Evolutionary conservation across 2,888 invertebrate genomes (phyloP).

Genomic region (Pollenia angustigena): DNA sequence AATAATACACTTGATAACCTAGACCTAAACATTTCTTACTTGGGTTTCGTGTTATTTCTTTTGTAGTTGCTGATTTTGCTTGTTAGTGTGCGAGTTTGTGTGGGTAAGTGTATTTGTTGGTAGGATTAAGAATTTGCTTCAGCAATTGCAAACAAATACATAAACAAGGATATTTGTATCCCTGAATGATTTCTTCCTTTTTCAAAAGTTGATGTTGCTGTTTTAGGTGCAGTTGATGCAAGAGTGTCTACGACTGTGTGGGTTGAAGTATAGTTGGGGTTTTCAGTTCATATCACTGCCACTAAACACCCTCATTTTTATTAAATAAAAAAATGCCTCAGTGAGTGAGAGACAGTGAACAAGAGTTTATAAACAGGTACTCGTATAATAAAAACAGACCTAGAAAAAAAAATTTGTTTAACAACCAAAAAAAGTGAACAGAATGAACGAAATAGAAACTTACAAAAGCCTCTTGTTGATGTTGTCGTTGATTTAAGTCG

Average conservation of each 20-base stretch:
- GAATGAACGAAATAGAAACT: constrained; percentile 30
- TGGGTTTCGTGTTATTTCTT: constrained; percentile 31
- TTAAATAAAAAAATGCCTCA: not conserved
- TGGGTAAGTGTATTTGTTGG: no score
- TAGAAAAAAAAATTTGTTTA: constrained; percentile 18
- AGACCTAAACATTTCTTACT: constrained; percentile 49
- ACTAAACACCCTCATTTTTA: not conserved
- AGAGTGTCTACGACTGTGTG: not conserved
- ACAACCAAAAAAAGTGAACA: constrained; percentile 5
- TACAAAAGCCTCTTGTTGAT: constrained; percentile 61
- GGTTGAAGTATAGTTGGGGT: constrained; percentile 5
- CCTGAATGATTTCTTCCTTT: constrained; percentile 16
- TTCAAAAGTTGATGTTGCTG: constrained; percentile 11
- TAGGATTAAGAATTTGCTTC: not conserved
- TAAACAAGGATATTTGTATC: constrained; percentile 33
- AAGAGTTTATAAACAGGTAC: constrained; percentile 42
- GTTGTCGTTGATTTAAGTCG: constrained; percentile 51
- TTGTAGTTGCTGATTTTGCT: constrained; percentile 21
- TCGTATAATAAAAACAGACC: not conserved
- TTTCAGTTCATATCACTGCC: constrained; percentile 6
- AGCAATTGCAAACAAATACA: constrained; percentile 28
- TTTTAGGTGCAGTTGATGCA: constrained; percentile 3
- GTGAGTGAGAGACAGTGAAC: constrained; percentile 49
- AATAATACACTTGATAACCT: constrained; percentile 52
- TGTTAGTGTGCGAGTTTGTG: no score